Conservation (phyloP, 2,113 vertebrate genomes). For the Macroglossus sobrinus region DNA sequence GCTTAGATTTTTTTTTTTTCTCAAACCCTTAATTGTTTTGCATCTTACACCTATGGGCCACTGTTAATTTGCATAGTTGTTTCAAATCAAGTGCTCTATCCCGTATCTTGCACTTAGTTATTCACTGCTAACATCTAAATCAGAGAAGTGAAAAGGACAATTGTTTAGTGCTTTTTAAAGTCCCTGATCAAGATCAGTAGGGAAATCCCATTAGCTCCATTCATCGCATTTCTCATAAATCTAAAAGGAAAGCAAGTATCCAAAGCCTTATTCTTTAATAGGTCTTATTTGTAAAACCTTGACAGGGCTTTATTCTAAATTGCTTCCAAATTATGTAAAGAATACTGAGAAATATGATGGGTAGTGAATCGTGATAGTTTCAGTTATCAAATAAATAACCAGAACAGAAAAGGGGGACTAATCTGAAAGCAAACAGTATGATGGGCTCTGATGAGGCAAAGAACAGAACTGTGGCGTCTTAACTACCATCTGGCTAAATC, state of each 20-base stretch:
- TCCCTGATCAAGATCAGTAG: conserved; percentile 74
- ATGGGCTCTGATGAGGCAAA: conserved; percentile 3
- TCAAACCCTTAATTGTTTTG: conserved; percentile 26
- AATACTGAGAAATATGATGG: conserved; percentile 77
- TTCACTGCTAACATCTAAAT: conserved; percentile 67
- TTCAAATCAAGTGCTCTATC: conserved; percentile 15
- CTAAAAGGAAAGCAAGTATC: conserved; percentile 74
- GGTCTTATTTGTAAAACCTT: conserved; percentile 78
- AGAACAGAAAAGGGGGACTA: conserved; percentile 52
- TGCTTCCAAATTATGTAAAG: conserved; percentile 73
- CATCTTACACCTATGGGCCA: neutral
- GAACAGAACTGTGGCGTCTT: conserved; percentile 50
- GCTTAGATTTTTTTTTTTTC: neutral
- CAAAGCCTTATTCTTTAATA: conserved; percentile 75
- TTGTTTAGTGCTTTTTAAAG: conserved; percentile 72
- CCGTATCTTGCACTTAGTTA: conserved; percentile 37
- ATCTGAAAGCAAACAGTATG: conserved; percentile 63
- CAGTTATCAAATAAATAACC: conserved; percentile 59
- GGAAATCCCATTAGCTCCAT: conserved; percentile 79
- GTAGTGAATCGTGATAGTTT: conserved; percentile 73
- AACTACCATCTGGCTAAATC: conserved; percentile 62
- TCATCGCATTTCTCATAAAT: conserved; percentile 73
- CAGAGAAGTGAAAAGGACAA: conserved; percentile 71
- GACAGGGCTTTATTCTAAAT: conserved; percentile 78
- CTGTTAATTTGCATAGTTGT: conserved; percentile 28